Evolutionary conservation across 2,888 invertebrate genomes (phyloP).

Genomic region (Hirtodrosophila histrioides): DNA sequence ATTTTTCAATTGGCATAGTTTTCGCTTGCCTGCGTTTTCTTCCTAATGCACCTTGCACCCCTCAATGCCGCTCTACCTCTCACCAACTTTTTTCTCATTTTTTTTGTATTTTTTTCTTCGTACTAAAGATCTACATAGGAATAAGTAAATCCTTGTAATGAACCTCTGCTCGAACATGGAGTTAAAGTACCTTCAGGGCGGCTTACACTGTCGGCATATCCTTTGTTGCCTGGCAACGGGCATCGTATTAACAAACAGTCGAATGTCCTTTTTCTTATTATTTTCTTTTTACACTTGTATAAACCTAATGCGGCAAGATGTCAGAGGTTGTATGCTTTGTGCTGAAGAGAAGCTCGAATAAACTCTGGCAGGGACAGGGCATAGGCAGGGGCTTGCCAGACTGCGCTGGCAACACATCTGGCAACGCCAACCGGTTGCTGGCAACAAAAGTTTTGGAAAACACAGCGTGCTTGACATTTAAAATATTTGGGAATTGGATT

Average conservation of each 20-base stretch:
- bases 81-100: not conserved
- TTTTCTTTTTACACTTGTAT: too few relatives aligned
- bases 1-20: slow-evolving; percentile 72
- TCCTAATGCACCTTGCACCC: slow-evolving; percentile 1
- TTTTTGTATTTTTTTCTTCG: not conserved
- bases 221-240: too few relatives aligned
- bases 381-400: too few relatives aligned
- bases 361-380: too few relatives aligned
- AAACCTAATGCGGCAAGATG: too few relatives aligned
- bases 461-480: slow-evolving; percentile 14
- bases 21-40: slow-evolving; percentile 60
- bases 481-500: slow-evolving; percentile 25
- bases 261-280: too few relatives aligned
- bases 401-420: too few relatives aligned
- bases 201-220: too few relatives aligned
- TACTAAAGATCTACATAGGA: slow-evolving; percentile 11
- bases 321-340: too few relatives aligned
- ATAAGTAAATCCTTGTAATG: slow-evolving; percentile 24
- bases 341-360: too few relatives aligned
- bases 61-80: not conserved
- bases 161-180: slow-evolving; percentile 1
- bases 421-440: not conserved
- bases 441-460: slow-evolving; percentile 13
- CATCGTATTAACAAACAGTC: too few relatives aligned
- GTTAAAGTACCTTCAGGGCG: too few relatives aligned